These are phyloP conservation scores for Biston betularia DNA, from an alignment of 2,888 invertebrate genomes.

Conservation along the genomic window DNA sequence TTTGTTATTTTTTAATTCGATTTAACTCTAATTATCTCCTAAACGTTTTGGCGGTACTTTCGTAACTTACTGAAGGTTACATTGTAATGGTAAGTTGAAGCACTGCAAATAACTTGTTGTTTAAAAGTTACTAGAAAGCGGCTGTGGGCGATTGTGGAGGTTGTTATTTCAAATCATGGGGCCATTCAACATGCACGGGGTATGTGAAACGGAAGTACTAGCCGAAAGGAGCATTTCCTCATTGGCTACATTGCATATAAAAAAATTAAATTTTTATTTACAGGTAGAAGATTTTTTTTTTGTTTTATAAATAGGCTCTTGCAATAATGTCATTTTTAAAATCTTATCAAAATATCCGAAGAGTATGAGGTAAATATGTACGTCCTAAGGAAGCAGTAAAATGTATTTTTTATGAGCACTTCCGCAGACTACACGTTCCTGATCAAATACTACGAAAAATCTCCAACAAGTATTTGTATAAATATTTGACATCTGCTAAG, in stretches of 20 bases:
- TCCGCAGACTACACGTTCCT: conserved; percentile 26
- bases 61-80: conserved; percentile 7
- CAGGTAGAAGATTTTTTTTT: too few species aligned
- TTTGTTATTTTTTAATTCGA: too few species aligned
- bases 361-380: neutral
- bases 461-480: conserved; percentile 41
- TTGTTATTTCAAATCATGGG: neutral
- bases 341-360: neutral
- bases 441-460: conserved; percentile 42
- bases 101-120: conserved; percentile 45
- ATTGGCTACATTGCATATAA: too few species aligned
- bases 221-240: neutral
- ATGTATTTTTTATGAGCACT: conserved; percentile 31
- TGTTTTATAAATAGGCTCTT: too few species aligned
- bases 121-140: conserved; percentile 38
- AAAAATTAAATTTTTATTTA: too few species aligned
- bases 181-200: neutral
- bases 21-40: too few species aligned
- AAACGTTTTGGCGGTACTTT: neutral
- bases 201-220: neutral
- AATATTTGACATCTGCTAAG: conserved; percentile 39
- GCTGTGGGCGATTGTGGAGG: conserved; percentile 18
- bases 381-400: conserved; percentile 8
- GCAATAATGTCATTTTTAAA: too few species aligned
- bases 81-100: conserved; percentile 21